Base-by-base conservation (phyloP, 1,140 invertebrate genomes). In the Caenorhabditis briggsae region DNA sequence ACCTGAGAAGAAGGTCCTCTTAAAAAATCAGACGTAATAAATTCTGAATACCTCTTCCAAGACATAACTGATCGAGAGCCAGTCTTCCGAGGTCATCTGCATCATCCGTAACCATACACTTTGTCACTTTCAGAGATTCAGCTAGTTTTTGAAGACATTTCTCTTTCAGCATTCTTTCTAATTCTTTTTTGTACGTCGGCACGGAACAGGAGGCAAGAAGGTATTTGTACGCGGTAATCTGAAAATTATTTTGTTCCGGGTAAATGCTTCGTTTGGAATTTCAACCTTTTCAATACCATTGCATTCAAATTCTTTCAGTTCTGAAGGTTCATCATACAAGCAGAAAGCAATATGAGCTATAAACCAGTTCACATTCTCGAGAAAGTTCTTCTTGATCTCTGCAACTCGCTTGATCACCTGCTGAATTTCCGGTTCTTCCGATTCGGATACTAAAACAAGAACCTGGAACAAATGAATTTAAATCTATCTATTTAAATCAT, bases 41-140 rank as follows among this genome's bases (percentile, higher is more conserved):
- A 9, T 33, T 33, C 33, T 33, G 33, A n/a, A 70, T 70, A 70
- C 64, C 70, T 50, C 70, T 23, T 20, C 70, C 70, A 43, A 78
- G 70, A 78, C 70, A 78, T 8, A 78, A 14, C 20, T 78, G 82
- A 83, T 82, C 82, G 9, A 88, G 18, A 12, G 85, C 41, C 14
- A 86, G 33, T 23, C 84, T 87, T 48, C 82, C 85, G 8, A 88
- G 78, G 9, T 20, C 33, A 41, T 88, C 85, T 0, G 55, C 85
- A 50, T 83, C 55, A 33, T 88, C 87, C 12, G 70, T 41, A 23
- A 87, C 53, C 87, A 88, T 87, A 61, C 88, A 82, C 43, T 88
- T 88, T 11, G 55, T 46, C 6, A 88, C 74, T 25, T 33, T 25
- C 33, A 83, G 14, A 20, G 87, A 56, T 5, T 41, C 11, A 0